A percentile compares a stretch with the other conserved stretches of the same genome.
phyloP scores from a whole-genome alignment of 2,797 vertebrate species.

The Labroides dimidiatus region DNA sequence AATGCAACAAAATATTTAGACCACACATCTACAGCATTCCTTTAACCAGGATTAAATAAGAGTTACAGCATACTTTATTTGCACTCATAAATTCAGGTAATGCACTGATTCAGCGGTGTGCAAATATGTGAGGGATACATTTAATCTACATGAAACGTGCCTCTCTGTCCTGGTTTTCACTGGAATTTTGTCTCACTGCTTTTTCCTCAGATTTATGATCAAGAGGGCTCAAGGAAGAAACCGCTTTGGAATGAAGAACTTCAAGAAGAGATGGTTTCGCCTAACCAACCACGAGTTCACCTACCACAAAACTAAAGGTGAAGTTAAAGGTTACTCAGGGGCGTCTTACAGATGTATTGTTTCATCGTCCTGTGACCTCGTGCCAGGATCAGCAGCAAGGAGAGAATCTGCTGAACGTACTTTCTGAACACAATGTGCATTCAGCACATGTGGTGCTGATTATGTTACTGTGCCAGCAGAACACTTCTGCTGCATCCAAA shows the following conservation, averaged over 20 bases:
- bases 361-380: constrained; percentile 10
- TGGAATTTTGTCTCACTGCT: constrained; percentile 3
- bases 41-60: neutral
- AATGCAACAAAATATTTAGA: constrained; percentile 28
- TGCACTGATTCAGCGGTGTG: neutral
- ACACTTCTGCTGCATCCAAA: constrained; percentile 36
- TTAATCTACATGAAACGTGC: neutral
- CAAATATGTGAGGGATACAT: neutral
- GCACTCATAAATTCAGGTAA: neutral
- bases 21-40: neutral
- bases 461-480: constrained; percentile 47
- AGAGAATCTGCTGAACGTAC: constrained; percentile 45
- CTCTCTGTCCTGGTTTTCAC: neutral
- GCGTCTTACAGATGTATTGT: constrained; percentile 22
- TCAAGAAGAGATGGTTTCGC: constrained; percentile 99
- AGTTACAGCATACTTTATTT: neutral
- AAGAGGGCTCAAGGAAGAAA: constrained; percentile 98
- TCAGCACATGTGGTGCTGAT: constrained; percentile 60
- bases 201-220: constrained; percentile 93
- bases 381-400: constrained; percentile 20
- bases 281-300: constrained; percentile 98
- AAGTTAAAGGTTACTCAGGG: constrained; percentile 44
- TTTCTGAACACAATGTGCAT: constrained; percentile 39
- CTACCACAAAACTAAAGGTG: constrained; percentile 98
- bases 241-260: constrained; percentile 98